Percentiles rank a stretch among this genome's conserved stretches.
Conservation (phyloP, 1,140 invertebrate species). For the Drosophila tsacasi region DNA sequence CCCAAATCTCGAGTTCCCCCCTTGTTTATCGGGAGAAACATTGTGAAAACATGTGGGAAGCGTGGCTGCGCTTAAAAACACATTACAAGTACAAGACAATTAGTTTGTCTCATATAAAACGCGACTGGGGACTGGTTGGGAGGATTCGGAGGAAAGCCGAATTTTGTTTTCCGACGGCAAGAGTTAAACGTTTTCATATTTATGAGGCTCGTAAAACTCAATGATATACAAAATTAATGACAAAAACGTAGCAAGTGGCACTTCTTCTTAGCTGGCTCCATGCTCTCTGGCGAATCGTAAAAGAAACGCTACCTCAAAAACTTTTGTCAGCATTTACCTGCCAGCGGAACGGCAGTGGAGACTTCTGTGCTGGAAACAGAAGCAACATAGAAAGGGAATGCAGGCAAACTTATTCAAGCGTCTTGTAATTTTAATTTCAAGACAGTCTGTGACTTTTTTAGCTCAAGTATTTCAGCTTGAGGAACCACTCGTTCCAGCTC, state of each 20-base stretch:
- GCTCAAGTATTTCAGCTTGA: constrained; percentile 58
- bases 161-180: constrained; percentile 40
- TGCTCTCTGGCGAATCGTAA: constrained; percentile 74
- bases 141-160: neutral
- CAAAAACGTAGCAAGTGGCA: constrained; percentile 72
- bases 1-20: neutral
- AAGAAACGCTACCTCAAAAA: constrained; percentile 80
- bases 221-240: constrained; percentile 85
- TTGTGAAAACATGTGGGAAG: constrained; percentile 78
- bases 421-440: constrained; percentile 82
- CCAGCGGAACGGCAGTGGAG: constrained; percentile 12
- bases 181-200: constrained; percentile 85
- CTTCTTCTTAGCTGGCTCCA: constrained; percentile 52
- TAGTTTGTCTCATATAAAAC: constrained; percentile 78
- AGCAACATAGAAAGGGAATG: neutral
- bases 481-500: constrained; percentile 19
- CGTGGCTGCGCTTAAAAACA: constrained; percentile 80
- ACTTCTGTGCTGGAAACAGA: neutral
- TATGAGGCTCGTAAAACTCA: constrained; percentile 84
- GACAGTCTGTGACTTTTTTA: constrained; percentile 76
- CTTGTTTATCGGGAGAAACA: constrained; percentile 71
- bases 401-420: constrained; percentile 60
- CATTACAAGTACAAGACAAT: constrained; percentile 81
- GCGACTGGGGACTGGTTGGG: neutral
- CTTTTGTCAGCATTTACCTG: constrained; percentile 65